Evolutionary conservation across 2,888 invertebrate genomes (phyloP), one percentile per base, ranked within the genome.

Genomic region (Thereva nobilitata): DNA sequence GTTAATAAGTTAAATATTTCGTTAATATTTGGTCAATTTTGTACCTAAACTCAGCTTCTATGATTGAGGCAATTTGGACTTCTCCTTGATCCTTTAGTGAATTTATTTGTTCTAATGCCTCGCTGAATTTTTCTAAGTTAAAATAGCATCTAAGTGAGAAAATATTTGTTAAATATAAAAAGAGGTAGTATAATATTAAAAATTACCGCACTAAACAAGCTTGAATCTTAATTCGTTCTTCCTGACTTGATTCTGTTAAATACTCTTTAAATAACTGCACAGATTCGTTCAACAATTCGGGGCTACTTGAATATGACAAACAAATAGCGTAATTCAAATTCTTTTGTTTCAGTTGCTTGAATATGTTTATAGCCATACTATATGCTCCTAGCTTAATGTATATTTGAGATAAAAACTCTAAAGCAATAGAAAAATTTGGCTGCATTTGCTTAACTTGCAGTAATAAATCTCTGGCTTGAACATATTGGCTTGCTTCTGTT

Each of bases 401-500:
- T 49, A 83, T 79, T 56, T 80, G 78, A 4, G 82, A 80, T 45
- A 86, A 76, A 45, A 86, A 74, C 50, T 84, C 74, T 77, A 84
- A 82, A 0, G 84, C 83, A 61, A 83, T 78, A 8, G 81, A 72
- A 49, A 83, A 80, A 23, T 79, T 79, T 1, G 84, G 80, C 70
- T 83, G 80, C 40, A 76, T 69, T 34, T 73, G 71, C 67, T 83
- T 78, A 0, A 82, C 78, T 74, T 78, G 77, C 54, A 80, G 77
- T 9, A 86, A 76, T 70, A 82, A 72, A 66, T 85, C 83, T 70
- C 84, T 80, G 0, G 89, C 85, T 69, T 86, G 83, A 23, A 86
- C 74, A 72, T 84, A 85, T 66, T 86, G 80, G 34, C 83, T 79
- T 54, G 83, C 79, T 12, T 84, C 79, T 76, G 82, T 86, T 12